phyloP scores from a whole-genome alignment of 30 jellyfish, hydroid and myxozoan genomes.

The Aurelia aurita region DNA sequence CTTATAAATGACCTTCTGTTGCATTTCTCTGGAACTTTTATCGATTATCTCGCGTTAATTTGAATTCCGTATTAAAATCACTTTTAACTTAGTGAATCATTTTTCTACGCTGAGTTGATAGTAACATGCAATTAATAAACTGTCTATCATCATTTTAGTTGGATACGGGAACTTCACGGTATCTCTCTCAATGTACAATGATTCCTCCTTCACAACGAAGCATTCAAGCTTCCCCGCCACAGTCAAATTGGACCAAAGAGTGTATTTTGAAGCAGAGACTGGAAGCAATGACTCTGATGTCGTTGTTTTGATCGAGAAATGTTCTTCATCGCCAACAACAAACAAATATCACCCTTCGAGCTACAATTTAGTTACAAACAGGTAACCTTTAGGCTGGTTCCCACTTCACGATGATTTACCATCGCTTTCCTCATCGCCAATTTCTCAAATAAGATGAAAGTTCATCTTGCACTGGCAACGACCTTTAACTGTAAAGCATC shows the following conservation, averaged over 20 bases:
- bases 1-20: too few species aligned
- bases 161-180: conserved; percentile 58
- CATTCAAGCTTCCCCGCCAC: conserved; percentile 35
- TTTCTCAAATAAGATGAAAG: not conserved
- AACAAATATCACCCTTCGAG: conserved; percentile 29
- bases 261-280: conserved; percentile 27
- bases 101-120: too few species aligned
- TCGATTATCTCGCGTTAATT: not conserved
- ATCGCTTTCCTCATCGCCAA: not conserved
- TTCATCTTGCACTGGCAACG: not conserved
- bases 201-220: conserved; percentile 2
- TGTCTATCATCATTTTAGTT: conserved; percentile 12
- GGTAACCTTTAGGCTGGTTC: conserved; percentile 1
- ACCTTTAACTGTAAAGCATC: too few species aligned
- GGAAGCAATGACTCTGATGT: conserved; percentile 38
- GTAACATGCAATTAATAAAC: not conserved
- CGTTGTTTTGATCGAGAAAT: conserved; percentile 40
- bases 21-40: too few species aligned
- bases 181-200: conserved; percentile 26
- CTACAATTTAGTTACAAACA: conserved; percentile 21
- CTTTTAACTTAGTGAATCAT: too few species aligned
- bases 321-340: conserved; percentile 56
- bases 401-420: not conserved
- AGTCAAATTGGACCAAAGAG: conserved; percentile 27
- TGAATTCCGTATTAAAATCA: not conserved